These are phyloP conservation scores for Anastrepha ludens DNA, from an alignment of 1,140 invertebrate genomes.

Conservation along the genomic window DNA sequence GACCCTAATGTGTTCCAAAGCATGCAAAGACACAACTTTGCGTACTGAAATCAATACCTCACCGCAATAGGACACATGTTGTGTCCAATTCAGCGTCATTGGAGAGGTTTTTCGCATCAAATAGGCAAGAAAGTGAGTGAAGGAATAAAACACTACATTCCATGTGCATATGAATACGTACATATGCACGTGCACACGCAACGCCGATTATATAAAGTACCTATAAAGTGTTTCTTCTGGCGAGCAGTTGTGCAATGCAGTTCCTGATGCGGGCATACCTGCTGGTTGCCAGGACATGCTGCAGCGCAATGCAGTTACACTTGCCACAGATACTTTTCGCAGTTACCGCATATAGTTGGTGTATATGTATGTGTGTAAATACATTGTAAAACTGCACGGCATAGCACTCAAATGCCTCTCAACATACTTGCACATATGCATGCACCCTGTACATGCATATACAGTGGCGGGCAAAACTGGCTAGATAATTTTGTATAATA, in stretches of 20 bases:
- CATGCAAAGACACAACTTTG: neutral
- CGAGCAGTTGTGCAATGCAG: neutral
- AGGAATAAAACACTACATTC: neutral
- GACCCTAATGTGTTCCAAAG: neutral
- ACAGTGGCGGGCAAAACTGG: neutral
- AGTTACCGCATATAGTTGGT: neutral
- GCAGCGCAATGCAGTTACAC: constrained; percentile 15
- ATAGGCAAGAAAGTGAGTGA: constrained; percentile 36
- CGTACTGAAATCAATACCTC: constrained; percentile 33
- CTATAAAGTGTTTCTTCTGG: constrained; percentile 29
- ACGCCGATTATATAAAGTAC: neutral
- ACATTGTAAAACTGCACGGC: constrained; percentile 35
- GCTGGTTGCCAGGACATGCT: constrained; percentile 37
- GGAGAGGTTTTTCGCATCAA: neutral
- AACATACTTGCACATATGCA: neutral
- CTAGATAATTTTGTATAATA: too few species aligned
- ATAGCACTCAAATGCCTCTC: neutral
- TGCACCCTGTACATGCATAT: neutral
- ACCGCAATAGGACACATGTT: constrained; percentile 31
- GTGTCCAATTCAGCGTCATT: neutral
- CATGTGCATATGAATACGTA: neutral
- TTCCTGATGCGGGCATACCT: neutral
- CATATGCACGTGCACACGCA: neutral
- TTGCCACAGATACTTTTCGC: constrained; percentile 33
- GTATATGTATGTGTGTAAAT: neutral